A percentile compares a stretch with the other conserved stretches of the same genome.
These are phyloP conservation scores for Cantharis nigra DNA, from an alignment of 2,888 invertebrate species.

Conservation along the genomic window DNA sequence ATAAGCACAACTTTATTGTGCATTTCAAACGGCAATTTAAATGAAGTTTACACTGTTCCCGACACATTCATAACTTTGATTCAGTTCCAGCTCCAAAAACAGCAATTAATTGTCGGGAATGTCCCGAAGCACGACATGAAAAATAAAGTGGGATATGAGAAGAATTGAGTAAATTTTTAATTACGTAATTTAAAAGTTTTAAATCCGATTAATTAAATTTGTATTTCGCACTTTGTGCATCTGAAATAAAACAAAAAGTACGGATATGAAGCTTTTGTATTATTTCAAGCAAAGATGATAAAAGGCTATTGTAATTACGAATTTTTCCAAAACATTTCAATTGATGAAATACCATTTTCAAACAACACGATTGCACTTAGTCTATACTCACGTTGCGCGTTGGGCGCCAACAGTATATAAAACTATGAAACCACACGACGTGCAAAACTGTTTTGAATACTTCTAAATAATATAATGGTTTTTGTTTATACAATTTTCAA, in stretches of 20 bases:
- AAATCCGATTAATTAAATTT: background rate
- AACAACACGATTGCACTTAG: background rate
- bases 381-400: too few species aligned
- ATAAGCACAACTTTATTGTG: background rate
- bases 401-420: background rate
- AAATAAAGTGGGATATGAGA: background rate
- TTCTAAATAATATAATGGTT: background rate
- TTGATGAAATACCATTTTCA: background rate
- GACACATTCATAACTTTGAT: background rate
- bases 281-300: background rate
- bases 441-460: too few species aligned
- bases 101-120: background rate
- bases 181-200: background rate
- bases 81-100: background rate
- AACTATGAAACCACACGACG: too few species aligned
- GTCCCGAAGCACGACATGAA: background rate
- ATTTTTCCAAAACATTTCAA: background rate
- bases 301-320: background rate
- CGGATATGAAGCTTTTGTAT: background rate
- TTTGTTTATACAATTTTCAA: background rate
- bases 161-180: background rate
- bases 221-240: background rate
- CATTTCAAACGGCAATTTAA: background rate
- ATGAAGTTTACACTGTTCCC: background rate
- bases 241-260: background rate